Evolutionary conservation across 2,797 vertebrate species (phyloP), one percentile per base, ranked within the genome.

Genomic region (Bradypus variegatus): DNA sequence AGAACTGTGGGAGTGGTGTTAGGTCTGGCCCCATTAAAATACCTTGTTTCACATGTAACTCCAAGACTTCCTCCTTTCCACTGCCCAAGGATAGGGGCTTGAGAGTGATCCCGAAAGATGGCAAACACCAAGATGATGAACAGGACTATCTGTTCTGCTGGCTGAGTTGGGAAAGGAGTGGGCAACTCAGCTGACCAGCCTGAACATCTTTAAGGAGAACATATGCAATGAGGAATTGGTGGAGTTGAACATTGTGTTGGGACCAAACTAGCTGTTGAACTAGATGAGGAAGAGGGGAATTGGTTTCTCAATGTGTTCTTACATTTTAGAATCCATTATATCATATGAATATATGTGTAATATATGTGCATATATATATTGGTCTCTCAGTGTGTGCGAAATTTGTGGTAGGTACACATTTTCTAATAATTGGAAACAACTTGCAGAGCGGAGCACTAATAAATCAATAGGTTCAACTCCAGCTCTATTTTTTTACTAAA

Each of bases 391-490:
- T n/a, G 21, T 55, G 3, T 62, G 50, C 41, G 38, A 72, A 69
- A 86, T 83, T 67, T 89, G 58, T 78, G 55, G 29, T 41, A n/a
- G 13, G 67, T 70, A 10, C 5, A 38, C 41, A 10, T 81, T 90
- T 82, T 90, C 13, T 84, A 78, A 87, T 88, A 70, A 65, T 50
- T 70, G 21, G 23, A 87, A 91, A 87, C 70, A 80, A 80, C 90
- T 53, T 84, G 14, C 15, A 36, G 62, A 62, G 7, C 14, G n/a
- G 13, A 90, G 10, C 38, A 86, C 38, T 29, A 85, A 55, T 84
- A 85, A 94, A 77, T 84, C 58, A 80, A 85, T 55, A 73, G 5
- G 65, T 9, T 75, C 13, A 64, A 53, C 9, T 60, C 16, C 33
- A 80, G 27, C 64, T 29, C 12, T 77, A 62, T 31, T 87, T 93